Conservation (phyloP, 2,113 vertebrate genomes). For the Psephotus haematonotus region DNA sequence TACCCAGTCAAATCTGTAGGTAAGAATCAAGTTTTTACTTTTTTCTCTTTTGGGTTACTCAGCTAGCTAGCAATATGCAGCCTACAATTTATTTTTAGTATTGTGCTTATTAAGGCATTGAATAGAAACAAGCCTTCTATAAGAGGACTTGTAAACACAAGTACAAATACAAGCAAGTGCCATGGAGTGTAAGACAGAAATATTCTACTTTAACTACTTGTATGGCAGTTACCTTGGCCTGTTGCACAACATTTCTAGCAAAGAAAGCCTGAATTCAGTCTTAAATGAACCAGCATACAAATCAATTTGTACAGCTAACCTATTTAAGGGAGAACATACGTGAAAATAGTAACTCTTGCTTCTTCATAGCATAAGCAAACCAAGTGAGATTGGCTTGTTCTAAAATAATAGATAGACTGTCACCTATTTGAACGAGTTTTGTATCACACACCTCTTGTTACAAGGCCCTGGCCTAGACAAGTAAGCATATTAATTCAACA, state of each 20-base stretch:
- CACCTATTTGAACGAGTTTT: background rate
- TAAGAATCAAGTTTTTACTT: background rate
- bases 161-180: background rate
- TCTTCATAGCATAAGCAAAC: background rate
- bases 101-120: background rate
- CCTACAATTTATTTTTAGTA: background rate
- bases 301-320: background rate
- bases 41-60: background rate
- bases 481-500: background rate
- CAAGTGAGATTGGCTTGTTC: background rate
- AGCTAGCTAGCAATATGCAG: background rate
- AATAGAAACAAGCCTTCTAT: background rate
- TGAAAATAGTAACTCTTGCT: background rate
- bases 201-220: background rate
- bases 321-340: background rate
- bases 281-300: background rate
- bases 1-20: background rate
- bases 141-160: background rate
- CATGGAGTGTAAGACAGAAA: background rate
- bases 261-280: background rate
- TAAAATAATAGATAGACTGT: background rate
- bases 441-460: background rate
- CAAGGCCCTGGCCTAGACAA: background rate
- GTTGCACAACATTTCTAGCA: background rate
- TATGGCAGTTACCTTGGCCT: background rate